Conservation (phyloP, 2,113 vertebrate species). For the Ondatra zibethicus region DNA sequence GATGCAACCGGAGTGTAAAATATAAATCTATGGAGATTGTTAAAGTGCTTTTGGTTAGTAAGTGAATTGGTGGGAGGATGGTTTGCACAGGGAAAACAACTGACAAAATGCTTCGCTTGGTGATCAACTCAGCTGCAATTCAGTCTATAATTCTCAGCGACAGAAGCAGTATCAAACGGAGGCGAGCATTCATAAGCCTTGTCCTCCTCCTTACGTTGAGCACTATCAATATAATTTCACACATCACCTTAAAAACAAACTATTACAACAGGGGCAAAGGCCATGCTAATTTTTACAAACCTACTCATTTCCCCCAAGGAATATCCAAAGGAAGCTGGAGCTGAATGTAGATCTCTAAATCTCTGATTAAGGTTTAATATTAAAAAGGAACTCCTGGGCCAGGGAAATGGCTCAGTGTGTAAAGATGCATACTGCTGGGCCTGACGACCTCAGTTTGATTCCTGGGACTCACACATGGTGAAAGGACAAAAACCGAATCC, state of each 20-base stretch:
- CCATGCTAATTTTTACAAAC: constrained; percentile 22
- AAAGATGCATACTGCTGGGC: neutral
- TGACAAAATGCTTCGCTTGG: neutral
- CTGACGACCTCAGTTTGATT: neutral
- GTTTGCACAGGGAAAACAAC: neutral
- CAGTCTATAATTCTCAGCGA: neutral
- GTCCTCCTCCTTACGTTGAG: neutral
- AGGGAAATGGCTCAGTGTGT: too few relatives aligned
- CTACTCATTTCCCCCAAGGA: neutral
- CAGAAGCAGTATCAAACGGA: neutral
- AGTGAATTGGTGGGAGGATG: neutral
- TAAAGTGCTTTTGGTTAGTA: constrained; percentile 10
- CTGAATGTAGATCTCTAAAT: neutral
- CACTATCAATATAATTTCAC: neutral
- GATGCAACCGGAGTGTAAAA: neutral
- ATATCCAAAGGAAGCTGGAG: neutral
- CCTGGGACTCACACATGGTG: neutral
- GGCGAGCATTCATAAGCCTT: neutral
- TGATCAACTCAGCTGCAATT: neutral
- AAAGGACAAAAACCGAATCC: neutral
- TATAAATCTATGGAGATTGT: neutral
- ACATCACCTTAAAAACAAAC: neutral
- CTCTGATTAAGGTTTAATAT: neutral
- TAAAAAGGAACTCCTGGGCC: neutral
- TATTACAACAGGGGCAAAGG: neutral